Conservation (phyloP, 1,140 invertebrate species). For the Akabosia matsudoensis region DNA sequence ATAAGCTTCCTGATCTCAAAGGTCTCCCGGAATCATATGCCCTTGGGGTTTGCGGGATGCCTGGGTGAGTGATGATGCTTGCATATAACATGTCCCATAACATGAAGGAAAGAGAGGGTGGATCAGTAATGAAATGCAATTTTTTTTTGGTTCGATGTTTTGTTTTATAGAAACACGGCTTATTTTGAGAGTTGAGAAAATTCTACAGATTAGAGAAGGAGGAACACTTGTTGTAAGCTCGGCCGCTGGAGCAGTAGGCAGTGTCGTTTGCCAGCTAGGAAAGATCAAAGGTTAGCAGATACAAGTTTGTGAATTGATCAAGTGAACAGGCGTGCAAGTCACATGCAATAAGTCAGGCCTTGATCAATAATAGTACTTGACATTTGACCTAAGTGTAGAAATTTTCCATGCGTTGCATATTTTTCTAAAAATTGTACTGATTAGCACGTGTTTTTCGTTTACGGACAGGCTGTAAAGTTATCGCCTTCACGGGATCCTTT, state of each 20-base stretch:
- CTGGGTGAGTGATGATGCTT: constrained; percentile 53
- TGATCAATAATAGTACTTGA: no score
- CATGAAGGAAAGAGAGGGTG: not conserved
- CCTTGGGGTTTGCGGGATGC: constrained; percentile 55
- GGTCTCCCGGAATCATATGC: not conserved
- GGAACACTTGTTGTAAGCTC: constrained; percentile 23
- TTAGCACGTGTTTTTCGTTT: not conserved
- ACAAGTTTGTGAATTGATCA: no score
- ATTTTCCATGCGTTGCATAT: no score
- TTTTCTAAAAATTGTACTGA: no score
- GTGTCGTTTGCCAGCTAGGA: constrained; percentile 10
- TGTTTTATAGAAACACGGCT: not conserved
- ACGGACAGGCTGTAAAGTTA: constrained; percentile 60
- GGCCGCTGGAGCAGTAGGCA: constrained; percentile 18
- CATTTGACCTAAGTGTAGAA: no score
- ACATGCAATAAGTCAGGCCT: no score
- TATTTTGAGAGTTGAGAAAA: constrained; percentile 19
- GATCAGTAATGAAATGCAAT: constrained; percentile 54
- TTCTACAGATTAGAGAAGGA: constrained; percentile 8
- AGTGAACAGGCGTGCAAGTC: no score
- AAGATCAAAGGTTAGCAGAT: constrained; percentile 26
- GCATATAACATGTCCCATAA: no score
- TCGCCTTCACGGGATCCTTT: constrained; percentile 67
- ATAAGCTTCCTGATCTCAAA: constrained; percentile 36
- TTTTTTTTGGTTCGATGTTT: constrained; percentile 64